A percentile compares a stretch with the other conserved stretches of the same genome.
Conservation (phyloP, 1,140 invertebrate species). For the Leucophenga varia region DNA sequence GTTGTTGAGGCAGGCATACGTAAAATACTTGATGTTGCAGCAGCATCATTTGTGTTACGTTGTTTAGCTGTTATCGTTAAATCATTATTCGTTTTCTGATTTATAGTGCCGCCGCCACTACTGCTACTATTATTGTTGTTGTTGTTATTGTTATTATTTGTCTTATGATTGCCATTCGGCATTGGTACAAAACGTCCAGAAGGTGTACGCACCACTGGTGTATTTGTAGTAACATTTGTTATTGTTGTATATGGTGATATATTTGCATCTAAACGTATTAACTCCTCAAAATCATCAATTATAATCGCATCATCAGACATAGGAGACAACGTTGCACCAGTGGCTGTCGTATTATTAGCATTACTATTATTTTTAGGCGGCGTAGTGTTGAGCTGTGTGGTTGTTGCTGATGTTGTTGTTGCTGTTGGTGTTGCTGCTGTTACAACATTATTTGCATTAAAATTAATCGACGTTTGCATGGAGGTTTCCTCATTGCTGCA, state of each 20-base stretch:
- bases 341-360: background rate
- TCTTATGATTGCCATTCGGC: background rate
- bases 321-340: background rate
- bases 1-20: slow-evolving; percentile 6
- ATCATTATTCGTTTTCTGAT: background rate
- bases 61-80: too few species aligned
- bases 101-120: background rate
- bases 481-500: background rate
- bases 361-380: background rate
- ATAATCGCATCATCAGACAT: too few species aligned
- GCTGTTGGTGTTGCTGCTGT: background rate
- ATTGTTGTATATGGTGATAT: too few species aligned
- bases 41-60: too few species aligned
- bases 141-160: background rate
- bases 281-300: too few species aligned
- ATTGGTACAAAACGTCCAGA: background rate
- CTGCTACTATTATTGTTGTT: background rate
- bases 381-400: background rate
- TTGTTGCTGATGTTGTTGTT: background rate
- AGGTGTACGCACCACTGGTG: background rate
- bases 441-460: background rate
- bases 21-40: too few species aligned
- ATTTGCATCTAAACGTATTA: too few species aligned
- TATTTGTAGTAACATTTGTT: too few species aligned
- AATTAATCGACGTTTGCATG: background rate